phyloP scores from a whole-genome alignment of 2,888 invertebrate species.

The Drosophila aldrichi region DNA sequence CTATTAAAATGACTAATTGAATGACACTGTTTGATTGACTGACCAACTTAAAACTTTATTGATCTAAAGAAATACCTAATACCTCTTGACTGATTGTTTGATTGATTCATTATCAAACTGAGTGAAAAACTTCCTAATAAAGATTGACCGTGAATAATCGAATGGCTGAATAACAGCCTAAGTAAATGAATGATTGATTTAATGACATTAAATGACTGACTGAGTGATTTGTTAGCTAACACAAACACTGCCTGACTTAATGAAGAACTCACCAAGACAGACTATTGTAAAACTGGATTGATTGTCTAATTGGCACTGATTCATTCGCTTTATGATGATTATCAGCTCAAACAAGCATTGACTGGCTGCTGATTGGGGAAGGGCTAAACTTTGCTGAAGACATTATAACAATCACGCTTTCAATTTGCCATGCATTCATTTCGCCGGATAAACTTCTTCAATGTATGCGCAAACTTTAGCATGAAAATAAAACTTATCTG shows the following conservation, averaged over 20 bases:
- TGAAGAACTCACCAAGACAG: neutral
- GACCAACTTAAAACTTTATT: too few species aligned
- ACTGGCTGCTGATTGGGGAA: neutral
- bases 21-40: neutral
- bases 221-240: neutral
- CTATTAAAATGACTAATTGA: neutral
- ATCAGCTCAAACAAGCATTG: neutral
- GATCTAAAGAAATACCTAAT: neutral
- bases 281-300: too few species aligned
- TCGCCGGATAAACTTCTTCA: neutral
- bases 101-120: neutral
- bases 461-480: slow-evolving; percentile 7
- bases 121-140: neutral
- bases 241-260: neutral
- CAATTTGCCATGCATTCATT: neutral
- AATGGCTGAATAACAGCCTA: neutral
- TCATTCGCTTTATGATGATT: neutral
- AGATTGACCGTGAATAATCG: neutral
- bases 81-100: neutral
- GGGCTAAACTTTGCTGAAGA: neutral
- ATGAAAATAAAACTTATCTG: slow-evolving; percentile 4
- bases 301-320: neutral
- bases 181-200: neutral
- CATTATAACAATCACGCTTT: neutral
- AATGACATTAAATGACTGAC: neutral